A percentile compares a stretch with the other conserved stretches of the same genome.
Evolutionary conservation across 1,140 invertebrate genomes (phyloP).

Genomic region (Proales similis): DNA sequence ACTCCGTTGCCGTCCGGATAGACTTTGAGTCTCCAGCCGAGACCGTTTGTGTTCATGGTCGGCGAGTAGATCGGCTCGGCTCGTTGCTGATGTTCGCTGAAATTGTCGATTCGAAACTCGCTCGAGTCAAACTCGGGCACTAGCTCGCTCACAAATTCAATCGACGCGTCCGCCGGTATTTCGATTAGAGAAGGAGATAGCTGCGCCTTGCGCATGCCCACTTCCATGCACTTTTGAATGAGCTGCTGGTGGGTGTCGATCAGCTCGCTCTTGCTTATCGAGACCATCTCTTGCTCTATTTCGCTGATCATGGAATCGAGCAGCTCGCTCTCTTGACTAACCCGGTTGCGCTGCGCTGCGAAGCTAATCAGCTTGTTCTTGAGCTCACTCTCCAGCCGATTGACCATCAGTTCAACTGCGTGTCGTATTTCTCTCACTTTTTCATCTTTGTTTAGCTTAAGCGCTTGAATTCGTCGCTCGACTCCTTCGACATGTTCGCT

Average conservation of each 20-base stretch:
- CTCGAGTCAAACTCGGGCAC: constrained; percentile 80
- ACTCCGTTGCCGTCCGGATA: constrained; percentile 79
- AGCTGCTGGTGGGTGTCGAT: constrained; percentile 71
- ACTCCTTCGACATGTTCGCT: constrained; percentile 81
- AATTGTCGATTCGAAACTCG: constrained; percentile 77
- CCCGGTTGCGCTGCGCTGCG: constrained; percentile 68
- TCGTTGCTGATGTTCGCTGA: constrained; percentile 72
- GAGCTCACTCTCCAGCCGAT: constrained; percentile 75
- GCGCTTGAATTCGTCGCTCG: constrained; percentile 79
- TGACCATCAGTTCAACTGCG: constrained; percentile 85
- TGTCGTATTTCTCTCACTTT: constrained; percentile 80
- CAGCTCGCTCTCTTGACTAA: constrained; percentile 71
- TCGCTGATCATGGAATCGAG: constrained; percentile 75
- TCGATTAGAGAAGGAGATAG: too few relatives aligned
- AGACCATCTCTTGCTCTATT: constrained; percentile 69
- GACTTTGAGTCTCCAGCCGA: constrained; percentile 79
- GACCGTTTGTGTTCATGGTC: constrained; percentile 73
- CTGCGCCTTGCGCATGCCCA: constrained; percentile 62
- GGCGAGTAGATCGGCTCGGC: constrained; percentile 84
- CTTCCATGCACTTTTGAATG: constrained; percentile 71
- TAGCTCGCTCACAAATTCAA: constrained; percentile 82
- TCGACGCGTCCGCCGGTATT: constrained; percentile 75
- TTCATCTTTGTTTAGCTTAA: constrained; percentile 81
- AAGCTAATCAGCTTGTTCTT: constrained; percentile 78
- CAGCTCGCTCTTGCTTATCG: constrained; percentile 68